A percentile compares a stretch with the other conserved stretches of the same genome.
These are phyloP conservation scores for Galeopterus variegatus DNA, from an alignment of 2,113 vertebrate genomes.

Conservation along the genomic window DNA sequence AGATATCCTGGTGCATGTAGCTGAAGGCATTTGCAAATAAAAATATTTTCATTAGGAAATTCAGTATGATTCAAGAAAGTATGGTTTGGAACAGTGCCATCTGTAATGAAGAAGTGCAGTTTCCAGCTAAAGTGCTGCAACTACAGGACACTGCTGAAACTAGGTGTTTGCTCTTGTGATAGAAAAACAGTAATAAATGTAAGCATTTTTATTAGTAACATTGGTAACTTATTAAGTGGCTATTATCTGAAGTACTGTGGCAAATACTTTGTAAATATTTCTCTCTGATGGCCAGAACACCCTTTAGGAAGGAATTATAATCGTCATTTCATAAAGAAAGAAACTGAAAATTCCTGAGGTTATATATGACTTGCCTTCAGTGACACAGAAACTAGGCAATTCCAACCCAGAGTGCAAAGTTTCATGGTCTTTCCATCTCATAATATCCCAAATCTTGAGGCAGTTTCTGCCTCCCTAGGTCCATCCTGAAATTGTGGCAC, in stretches of 20 bases:
- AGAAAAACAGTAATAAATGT: background rate
- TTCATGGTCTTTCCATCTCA: background rate
- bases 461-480: background rate
- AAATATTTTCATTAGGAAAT: slow-evolving; percentile 1
- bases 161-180: background rate
- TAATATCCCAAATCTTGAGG: background rate
- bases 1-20: background rate
- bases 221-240: slow-evolving; percentile 10
- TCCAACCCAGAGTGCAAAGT: background rate
- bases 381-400: background rate
- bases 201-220: slow-evolving; percentile 20
- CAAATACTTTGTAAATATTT: background rate
- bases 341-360: background rate
- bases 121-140: background rate
- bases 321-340: background rate
- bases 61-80: background rate
- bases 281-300: background rate
- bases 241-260: slow-evolving; percentile 33
- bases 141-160: background rate
- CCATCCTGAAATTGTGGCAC: background rate
- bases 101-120: background rate
- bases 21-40: slow-evolving; percentile 11
- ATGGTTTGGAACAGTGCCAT: background rate
- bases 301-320: slow-evolving; percentile 34
- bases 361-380: background rate